Base-by-base conservation (phyloP, 2,888 invertebrate species). In the Abrostola triplasia region DNA sequence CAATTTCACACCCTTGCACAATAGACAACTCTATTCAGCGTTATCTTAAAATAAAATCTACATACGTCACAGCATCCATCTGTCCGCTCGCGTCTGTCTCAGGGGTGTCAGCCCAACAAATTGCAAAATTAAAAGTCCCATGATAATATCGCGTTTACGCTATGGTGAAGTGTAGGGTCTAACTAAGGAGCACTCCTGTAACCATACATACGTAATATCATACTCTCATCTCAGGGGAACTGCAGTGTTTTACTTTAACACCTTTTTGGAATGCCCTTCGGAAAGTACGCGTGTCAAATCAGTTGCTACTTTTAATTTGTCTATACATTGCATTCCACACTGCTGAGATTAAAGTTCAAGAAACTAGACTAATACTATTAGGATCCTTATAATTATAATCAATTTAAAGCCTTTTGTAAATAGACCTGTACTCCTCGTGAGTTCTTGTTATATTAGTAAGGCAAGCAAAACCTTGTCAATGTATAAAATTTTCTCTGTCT, bases 41-140 rank as follows among this genome's bases (percentile, higher is more conserved):
- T 82, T 90, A 90, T 91, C 91, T 83, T 63, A 71, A 82, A 84
- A 85, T 85, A 81, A 83, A 81, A 91, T 92, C 90, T 87, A 81
- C 87, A 87, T 82, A 82, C 81, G 84, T 87, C 85, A 82, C 86
- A 82, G 71, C 74, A 74, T 73, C 80, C 85, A 89, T 89, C 90
- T 87, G 89, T 86, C 88, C 81, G 83, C 83, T 79, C 68, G 80
- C 75, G 60, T 67, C 24, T 24, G 69, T 50, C 70, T 54, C 73
- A 74, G 63, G 83, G 84, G 85, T 84, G 83, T 77, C 79, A 67
- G 77, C 70, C 79, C 80, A 84, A 90, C 92, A 92, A 93, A 93
- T 93, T 93, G 92, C 88, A 83, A 91, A 92, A 92, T 92, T 90
- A 92, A 92, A 92, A 92, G 84, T 90, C 92, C 92, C 91, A 81